These are phyloP conservation scores for Sapajus apella DNA, from an alignment of 2,113 vertebrate species.

Conservation along the genomic window DNA sequence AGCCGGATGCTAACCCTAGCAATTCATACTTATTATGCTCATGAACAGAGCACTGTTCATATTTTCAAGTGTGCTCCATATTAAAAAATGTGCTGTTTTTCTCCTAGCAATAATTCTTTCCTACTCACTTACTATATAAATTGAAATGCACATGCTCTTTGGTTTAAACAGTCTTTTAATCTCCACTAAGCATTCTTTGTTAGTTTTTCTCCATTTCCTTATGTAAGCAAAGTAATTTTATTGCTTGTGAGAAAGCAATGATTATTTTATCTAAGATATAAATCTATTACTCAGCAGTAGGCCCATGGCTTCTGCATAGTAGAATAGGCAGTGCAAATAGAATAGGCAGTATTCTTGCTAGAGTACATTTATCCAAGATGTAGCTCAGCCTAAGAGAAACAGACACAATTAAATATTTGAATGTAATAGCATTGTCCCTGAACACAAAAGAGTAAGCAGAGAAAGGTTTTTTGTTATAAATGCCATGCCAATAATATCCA, in stretches of 20 bases:
- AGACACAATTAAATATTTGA: conserved; percentile 42
- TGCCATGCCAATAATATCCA: neutral
- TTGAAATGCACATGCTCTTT: neutral
- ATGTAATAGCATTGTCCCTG: neutral
- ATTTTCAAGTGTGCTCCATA: neutral
- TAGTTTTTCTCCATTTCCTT: conserved; percentile 31
- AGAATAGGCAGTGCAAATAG: neutral
- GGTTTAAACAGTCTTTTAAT: conserved; percentile 50
- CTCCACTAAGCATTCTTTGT: neutral
- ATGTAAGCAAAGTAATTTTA: conserved; percentile 50
- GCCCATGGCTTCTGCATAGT: neutral
- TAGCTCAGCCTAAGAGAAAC: neutral
- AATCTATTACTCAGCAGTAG: conserved; percentile 44
- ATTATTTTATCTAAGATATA: conserved; percentile 54
- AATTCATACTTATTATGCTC: neutral
- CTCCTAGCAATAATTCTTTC: conserved; percentile 30
- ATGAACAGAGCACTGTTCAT: neutral
- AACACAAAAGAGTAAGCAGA: neutral
- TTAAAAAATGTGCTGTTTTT: neutral
- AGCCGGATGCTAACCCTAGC: too few relatives aligned
- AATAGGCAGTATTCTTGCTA: conserved; percentile 15
- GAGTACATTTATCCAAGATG: neutral
- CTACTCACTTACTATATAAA: neutral
- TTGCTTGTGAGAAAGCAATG: conserved; percentile 51
- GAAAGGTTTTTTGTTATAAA: neutral